phyloP scores from a whole-genome alignment of 2,113 vertebrate genomes.

The Ciconia stormi region DNA sequence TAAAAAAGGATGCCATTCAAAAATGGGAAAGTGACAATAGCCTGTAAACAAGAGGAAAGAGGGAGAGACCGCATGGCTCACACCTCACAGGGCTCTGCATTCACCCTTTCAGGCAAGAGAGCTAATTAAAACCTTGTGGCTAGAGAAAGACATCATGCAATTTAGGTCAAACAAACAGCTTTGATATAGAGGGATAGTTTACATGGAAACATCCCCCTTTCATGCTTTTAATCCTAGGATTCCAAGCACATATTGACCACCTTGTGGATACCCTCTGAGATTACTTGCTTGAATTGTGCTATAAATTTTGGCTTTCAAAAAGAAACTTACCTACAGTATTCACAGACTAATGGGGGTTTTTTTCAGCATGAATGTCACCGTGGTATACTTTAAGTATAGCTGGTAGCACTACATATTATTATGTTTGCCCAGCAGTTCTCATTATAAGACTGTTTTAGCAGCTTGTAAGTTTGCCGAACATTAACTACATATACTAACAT shows the following conservation, averaged over 20 bases:
- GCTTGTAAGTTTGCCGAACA: not conserved
- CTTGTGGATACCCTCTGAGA: not conserved
- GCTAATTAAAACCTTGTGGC: conserved; percentile 16
- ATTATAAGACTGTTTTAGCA: not conserved
- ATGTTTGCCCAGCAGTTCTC: not conserved
- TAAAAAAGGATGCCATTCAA: not conserved
- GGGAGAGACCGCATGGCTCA: not conserved
- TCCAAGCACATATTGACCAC: not conserved
- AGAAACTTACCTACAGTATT: not conserved
- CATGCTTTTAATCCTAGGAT: not conserved
- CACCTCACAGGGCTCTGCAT: not conserved
- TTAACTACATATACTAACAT: not conserved
- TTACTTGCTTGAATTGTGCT: not conserved
- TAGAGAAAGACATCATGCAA: not conserved
- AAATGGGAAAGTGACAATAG: not conserved
- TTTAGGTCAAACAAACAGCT: not conserved
- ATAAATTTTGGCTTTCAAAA: not conserved
- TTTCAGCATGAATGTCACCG: not conserved
- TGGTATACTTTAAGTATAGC: not conserved
- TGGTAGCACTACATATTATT: not conserved
- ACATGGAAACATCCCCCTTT: not conserved
- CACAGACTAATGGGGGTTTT: not conserved
- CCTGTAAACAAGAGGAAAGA: not conserved
- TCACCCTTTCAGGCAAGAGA: not conserved
- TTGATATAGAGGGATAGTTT: not conserved